Evolutionary conservation across 2,888 invertebrate species (phyloP).

Genomic region (Drosophila cognata): DNA sequence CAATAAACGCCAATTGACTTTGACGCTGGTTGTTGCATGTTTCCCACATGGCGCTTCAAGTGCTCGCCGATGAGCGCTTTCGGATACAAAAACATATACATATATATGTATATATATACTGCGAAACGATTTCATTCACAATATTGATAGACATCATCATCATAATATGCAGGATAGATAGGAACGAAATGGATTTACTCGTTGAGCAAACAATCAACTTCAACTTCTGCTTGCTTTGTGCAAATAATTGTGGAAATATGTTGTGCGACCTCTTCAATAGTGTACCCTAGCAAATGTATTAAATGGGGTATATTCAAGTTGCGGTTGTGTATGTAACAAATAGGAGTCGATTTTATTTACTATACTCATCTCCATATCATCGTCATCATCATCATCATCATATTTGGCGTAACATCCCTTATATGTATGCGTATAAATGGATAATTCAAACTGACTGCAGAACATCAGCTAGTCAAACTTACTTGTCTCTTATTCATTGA

Average conservation of each 20-base stretch:
- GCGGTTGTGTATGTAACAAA: background rate
- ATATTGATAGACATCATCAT: slow-evolving; percentile 45
- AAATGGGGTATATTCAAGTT: background rate
- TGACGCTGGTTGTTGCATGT: slow-evolving; percentile 31
- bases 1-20: slow-evolving; percentile 71
- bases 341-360: background rate
- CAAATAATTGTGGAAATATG: slow-evolving; percentile 69
- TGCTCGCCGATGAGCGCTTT: slow-evolving; percentile 11
- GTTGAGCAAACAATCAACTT: slow-evolving; percentile 40
- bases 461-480: background rate
- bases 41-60: slow-evolving; percentile 17
- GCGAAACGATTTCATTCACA: slow-evolving; percentile 24
- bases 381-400: background rate
- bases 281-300: background rate
- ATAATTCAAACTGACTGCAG: background rate
- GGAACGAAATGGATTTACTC: slow-evolving; percentile 36
- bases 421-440: background rate
- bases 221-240: slow-evolving; percentile 19
- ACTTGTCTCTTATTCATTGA: slow-evolving; percentile 32
- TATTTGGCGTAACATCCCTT: background rate
- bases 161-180: slow-evolving; percentile 21
- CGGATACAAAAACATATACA: slow-evolving; percentile 14
- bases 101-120: background rate
- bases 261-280: slow-evolving; percentile 23
- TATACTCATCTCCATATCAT: background rate